These are phyloP conservation scores for Acanthis flammea DNA, from an alignment of 2,797 vertebrate genomes.

Conservation along the genomic window DNA sequence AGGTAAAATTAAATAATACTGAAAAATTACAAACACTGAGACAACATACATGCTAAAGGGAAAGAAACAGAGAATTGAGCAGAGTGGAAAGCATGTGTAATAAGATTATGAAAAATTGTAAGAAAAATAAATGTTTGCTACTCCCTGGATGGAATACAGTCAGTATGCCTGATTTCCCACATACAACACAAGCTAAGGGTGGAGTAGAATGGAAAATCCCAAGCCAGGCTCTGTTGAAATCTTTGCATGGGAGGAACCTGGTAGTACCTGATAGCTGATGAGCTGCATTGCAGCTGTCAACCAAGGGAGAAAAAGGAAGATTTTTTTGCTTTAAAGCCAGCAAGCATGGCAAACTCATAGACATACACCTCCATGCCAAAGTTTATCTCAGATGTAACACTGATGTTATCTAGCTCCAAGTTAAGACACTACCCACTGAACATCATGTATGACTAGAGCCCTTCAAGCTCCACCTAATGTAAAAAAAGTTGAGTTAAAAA, in stretches of 20 bases:
- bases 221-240: not conserved
- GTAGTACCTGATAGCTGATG: not conserved
- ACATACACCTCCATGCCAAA: not conserved
- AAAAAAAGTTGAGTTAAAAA: not conserved
- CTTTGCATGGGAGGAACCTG: rapidly evolving
- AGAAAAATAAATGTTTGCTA: not conserved
- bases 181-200: not conserved
- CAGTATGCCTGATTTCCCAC: not conserved
- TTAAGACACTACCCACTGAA: rapidly evolving
- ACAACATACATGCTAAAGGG: not conserved
- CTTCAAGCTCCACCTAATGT: rapidly evolving
- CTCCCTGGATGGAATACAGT: not conserved
- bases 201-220: not conserved
- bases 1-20: not conserved
- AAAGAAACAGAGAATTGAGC: rapidly evolving
- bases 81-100: not conserved
- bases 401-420: not conserved
- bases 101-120: not conserved
- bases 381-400: too few relatives aligned
- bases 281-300: not conserved
- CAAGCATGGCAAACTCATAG: not conserved
- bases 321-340: not conserved
- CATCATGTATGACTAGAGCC: not conserved
- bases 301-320: not conserved
- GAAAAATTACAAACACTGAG: not conserved